Evolutionary conservation across 2,797 vertebrate species (phyloP), one percentile per base, ranked within the genome.

Genomic region (Poeciliopsis presidionis): DNA sequence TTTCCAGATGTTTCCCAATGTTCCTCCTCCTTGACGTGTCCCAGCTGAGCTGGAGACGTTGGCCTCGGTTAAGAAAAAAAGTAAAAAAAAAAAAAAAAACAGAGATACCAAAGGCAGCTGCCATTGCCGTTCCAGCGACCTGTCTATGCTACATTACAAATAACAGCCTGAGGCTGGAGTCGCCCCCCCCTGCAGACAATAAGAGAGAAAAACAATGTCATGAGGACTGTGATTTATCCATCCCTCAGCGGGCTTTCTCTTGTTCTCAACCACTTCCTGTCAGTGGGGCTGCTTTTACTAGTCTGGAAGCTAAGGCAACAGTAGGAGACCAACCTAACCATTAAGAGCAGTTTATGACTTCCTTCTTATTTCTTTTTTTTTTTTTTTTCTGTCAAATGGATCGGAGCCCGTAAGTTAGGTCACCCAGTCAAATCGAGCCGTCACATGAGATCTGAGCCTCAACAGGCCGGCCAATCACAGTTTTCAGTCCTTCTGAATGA

Each of bases 1-100:
- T 94, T 94, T 91, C 93, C 95, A 95, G 94, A 95, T 95, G 94
- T 93, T 88, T 77, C 76, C 76, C 84, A 71, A 81, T 86, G 85
- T 86, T 90, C 86, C 90, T 89, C 84, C 90, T 88, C 86, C 81
- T 84, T 53, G 43, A 89, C 89, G 88, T 75, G 80, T 91, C 91
- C 93, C 88, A 84, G 86, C 89, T 91, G 91, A 93, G 88, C 86
- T 88, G 79, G 81, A 93, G 91, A 90, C 78, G 71, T 84, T 89
- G 80, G 84, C 89, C 85, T 76, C 65, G 7, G n/a, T 47, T 49
- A 51, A 74, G 88, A n/a, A 79, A 71, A 83, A 78, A 75, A 87
- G n/a, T 22, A 0, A 7, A 41, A 9, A 8, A 8, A 2, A 1
- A 4, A 3, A n/a, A 57, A 28, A n/a, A 55, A 55, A n/a, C 36